Evolutionary conservation across 2,797 vertebrate genomes (phyloP).

Genomic region (Mus caroli): DNA sequence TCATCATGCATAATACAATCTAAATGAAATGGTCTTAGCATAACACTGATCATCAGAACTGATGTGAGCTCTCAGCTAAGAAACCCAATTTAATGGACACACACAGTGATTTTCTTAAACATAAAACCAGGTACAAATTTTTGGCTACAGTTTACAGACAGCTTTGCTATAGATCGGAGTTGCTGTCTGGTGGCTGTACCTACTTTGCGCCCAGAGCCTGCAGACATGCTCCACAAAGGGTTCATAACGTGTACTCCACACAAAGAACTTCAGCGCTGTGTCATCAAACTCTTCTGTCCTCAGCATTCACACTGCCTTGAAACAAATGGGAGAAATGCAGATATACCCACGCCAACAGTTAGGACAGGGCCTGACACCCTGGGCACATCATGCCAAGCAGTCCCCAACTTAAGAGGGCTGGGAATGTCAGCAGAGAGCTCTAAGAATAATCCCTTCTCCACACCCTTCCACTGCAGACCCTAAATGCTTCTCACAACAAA

Average conservation of each 20-base stretch:
- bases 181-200: not conserved
- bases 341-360: slow-evolving; percentile 31
- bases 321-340: slow-evolving; percentile 63
- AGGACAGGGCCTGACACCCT: not conserved
- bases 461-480: not conserved
- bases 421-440: slow-evolving; percentile 7
- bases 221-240: slow-evolving; percentile 99
- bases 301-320: slow-evolving; percentile 86
- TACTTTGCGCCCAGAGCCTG: slow-evolving; percentile 96
- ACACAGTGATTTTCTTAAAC: slow-evolving; percentile 41
- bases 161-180: not conserved
- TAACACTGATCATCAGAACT: not conserved
- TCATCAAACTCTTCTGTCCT: slow-evolving; percentile 82
- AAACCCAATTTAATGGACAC: slow-evolving; percentile 32
- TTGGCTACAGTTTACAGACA: not conserved
- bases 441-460: slow-evolving; percentile 6
- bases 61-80: not conserved
- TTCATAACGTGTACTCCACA: slow-evolving; percentile 93
- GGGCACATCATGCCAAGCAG: not conserved
- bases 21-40: slow-evolving; percentile 19
- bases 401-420: not conserved
- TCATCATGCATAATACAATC: not conserved
- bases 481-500: slow-evolving; percentile 9
- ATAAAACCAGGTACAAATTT: not conserved
- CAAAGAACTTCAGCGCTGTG: slow-evolving; percentile 79